Conservation (phyloP, 2,888 invertebrate genomes). For the Loripinus fragilis region DNA sequence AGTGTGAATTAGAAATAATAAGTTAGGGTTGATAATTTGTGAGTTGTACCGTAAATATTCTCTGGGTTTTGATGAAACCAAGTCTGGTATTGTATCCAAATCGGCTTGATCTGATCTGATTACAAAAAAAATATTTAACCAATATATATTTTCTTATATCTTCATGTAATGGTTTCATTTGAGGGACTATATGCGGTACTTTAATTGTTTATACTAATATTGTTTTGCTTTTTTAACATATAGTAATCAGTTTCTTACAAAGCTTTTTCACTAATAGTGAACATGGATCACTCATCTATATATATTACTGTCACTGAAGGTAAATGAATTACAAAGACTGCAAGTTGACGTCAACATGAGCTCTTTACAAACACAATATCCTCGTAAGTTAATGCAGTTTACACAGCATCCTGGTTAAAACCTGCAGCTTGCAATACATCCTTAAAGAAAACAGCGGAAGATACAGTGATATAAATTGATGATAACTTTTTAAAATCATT, state of each 20-base stretch:
- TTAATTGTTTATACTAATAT: slow-evolving; percentile 12
- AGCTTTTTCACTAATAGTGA: too few species aligned
- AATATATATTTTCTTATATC: not conserved
- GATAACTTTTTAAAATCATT: too few species aligned
- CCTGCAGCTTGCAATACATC: too few species aligned
- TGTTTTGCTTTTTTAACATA: slow-evolving; percentile 12
- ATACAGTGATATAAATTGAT: too few species aligned
- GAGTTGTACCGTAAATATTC: slow-evolving; percentile 14
- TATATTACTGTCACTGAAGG: too few species aligned
- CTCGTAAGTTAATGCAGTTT: too few species aligned
- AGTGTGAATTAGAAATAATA: not conserved
- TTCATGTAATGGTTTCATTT: slow-evolving; percentile 6
- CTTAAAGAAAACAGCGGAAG: too few species aligned
- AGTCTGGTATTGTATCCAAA: slow-evolving; percentile 19
- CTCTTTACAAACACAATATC: too few species aligned
- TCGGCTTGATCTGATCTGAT: not conserved
- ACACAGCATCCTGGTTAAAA: too few species aligned
- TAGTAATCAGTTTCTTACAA: not conserved
- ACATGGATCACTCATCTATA: too few species aligned
- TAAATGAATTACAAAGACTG: too few species aligned
- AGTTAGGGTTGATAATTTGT: not conserved
- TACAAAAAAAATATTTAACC: not conserved
- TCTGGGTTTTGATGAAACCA: not conserved
- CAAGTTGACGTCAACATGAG: too few species aligned
- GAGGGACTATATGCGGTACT: slow-evolving; percentile 20